Conservation (phyloP, 2,888 invertebrate species). For the Cerastis rubricosa region DNA sequence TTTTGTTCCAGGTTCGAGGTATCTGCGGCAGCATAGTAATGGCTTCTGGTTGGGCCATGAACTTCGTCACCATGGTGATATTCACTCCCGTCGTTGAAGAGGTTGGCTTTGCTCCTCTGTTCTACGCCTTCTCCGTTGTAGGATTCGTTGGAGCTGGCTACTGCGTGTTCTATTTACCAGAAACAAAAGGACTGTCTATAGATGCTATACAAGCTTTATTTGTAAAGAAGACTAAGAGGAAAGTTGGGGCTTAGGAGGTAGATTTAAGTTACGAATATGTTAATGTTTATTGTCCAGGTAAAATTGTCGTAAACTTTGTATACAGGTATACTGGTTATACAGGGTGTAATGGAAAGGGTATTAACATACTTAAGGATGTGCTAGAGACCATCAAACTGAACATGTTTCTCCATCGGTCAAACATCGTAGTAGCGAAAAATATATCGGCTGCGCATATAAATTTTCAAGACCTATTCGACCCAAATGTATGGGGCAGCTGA, state of each 20-base stretch:
- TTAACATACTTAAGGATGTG: too few species aligned
- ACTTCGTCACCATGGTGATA: conserved; percentile 82
- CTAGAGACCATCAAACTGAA: too few species aligned
- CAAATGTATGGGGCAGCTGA: too few species aligned
- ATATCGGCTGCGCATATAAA: too few species aligned
- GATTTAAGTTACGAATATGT: not conserved
- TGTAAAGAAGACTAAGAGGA: conserved; percentile 72
- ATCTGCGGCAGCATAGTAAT: conserved; percentile 79
- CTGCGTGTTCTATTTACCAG: conserved; percentile 82
- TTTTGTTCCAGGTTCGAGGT: conserved; percentile 77
- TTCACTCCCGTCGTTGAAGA: conserved; percentile 81
- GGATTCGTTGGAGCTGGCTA: conserved; percentile 81
- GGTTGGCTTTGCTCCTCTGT: conserved; percentile 81
- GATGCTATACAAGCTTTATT: conserved; percentile 82
- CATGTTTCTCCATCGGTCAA: too few species aligned
- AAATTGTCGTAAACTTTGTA: not conserved
- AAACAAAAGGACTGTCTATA: conserved; percentile 85
- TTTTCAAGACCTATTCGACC: too few species aligned
- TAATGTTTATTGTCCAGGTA: not conserved
- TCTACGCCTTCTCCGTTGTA: conserved; percentile 81
- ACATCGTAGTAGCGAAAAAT: too few species aligned
- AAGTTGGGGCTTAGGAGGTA: conserved; percentile 24
- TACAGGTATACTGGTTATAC: too few species aligned
- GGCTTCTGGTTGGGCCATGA: conserved; percentile 80
- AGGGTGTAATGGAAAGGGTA: too few species aligned